Evolutionary conservation across 1,140 invertebrate genomes (phyloP), one percentile per base, ranked within the genome.

Genomic region (Penaeus vannamei): DNA sequence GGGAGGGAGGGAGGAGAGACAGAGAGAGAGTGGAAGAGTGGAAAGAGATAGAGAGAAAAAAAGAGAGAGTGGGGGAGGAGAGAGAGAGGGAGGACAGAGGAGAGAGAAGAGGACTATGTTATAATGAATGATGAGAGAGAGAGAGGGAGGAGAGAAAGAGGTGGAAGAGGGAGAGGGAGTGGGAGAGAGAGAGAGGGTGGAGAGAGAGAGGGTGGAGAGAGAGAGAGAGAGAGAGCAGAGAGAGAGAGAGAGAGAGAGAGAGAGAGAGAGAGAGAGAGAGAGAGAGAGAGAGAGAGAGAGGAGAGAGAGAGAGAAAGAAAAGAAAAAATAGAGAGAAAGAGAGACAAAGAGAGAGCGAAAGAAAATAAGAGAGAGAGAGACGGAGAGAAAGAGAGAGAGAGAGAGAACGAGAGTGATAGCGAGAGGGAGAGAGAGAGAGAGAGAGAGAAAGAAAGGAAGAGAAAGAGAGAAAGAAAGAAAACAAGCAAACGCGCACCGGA

Each of bases 351-450:
- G 83, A 84, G 29, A 66, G 83, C 69, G 83, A 66, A 10, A 23
- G 82, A 64, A 26, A 64, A n/a, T 64, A 32, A 64, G 60, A 66
- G 82, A 84, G 82, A 84, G 82, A 84, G 61, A 82, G 80, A 82
- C 42, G 8, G 80, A 60, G 80, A 82, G 80, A 82, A 26, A 82
- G 80, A 29, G 36, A 4, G 20, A 79, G n/a, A 79, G n/a, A 46
- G 29, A 42, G 46, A 46, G 22, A 23, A 22, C 2, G 53, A 60
- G 80, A 12, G 22, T 59, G 53, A 53, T 7, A 14, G 42, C 8
- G 29, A 53, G 23, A 32, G 36, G 14, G 22, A 29, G 26, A 12
- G 0, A 42, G 46, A 42, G 36, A 10, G 5, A 46, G n/a, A 82
- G 53, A 5, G 23, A 32, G 64, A 26, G n/a, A 66, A 7, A 66